Evolutionary conservation across 1,140 invertebrate genomes (phyloP), one percentile per base, ranked within the genome.

Genomic region (Drosophila gunungcola): DNA sequence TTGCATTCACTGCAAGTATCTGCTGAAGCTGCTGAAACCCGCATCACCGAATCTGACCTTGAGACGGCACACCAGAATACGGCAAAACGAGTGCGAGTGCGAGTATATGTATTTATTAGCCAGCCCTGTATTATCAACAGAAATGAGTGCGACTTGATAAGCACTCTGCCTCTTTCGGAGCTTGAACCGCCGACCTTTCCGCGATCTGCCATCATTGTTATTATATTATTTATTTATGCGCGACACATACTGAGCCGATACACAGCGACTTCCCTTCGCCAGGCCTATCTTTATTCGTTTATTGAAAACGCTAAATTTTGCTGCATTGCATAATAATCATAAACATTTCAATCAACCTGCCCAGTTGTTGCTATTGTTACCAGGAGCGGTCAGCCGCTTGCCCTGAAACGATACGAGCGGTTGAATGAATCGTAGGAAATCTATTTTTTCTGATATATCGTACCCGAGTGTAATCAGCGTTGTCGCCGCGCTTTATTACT

Each of bases 231-330:
- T 65, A 70, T 56, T 74, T 65, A 70, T 56, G 29, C 51, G 34
- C 34, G 16, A 36, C 27, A 16, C 27, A 32, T 10, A 49, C 21
- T 12, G 21, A 9, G n/a, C 12, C 25, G 6, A 48, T n/a, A n/a
- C 46, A n/a, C 27, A 63, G 10, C 39, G 0, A 54, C 57, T 34
- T 73, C 58, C 46, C 45, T 49, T 49, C 11, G 6, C 13, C 32
- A 45, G 41, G 16, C 27, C 65, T 69, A 77, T 77, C 73, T 77
- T 77, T 77, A 77, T 77, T 55, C 25, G 63, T 77, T 77, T 77
- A 77, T 77, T 65, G 41, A 51, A 75, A 57, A 57, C 68, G 43
- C 39, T 49, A 68, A 68, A 45, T 64, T 46, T 25, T 42, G 32
- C 21, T 64, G 52, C 55, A 51, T 45, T 49, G 62, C 55, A 53